A percentile compares a stretch with the other conserved stretches of the same genome.
Conservation (phyloP, 2,888 invertebrate species). For the Petrophora chlorosata region DNA sequence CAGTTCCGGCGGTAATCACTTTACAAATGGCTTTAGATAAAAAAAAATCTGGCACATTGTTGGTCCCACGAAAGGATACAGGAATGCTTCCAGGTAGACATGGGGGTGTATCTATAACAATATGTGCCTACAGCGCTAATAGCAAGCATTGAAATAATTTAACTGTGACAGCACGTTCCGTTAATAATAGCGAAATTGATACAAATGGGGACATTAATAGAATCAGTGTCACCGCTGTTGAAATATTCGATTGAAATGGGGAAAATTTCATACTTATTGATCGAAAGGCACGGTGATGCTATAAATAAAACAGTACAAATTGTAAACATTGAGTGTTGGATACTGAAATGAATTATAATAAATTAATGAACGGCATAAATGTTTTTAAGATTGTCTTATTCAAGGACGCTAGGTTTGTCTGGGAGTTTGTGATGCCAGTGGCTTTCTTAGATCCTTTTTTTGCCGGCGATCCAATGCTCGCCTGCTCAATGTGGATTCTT, state of each 20-base stretch:
- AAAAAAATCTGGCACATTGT: conserved; percentile 64
- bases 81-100: conserved; percentile 70
- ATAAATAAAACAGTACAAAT: conserved; percentile 21
- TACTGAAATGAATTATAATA: too few species aligned
- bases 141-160: conserved; percentile 57
- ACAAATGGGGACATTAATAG: conserved; percentile 57
- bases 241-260: conserved; percentile 38
- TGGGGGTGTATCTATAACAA: conserved; percentile 64
- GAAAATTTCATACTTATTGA: conserved; percentile 35
- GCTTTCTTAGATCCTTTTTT: conserved; percentile 66
- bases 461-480: conserved; percentile 61
- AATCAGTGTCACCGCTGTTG: conserved; percentile 47
- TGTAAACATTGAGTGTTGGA: too few species aligned
- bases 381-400: conserved; percentile 42
- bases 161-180: conserved; percentile 57
- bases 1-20: conserved; percentile 76
- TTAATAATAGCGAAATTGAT: conserved; percentile 59
- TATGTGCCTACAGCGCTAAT: conserved; percentile 52
- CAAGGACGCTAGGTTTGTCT: conserved; percentile 47
- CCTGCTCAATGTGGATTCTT: conserved; percentile 68
- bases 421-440: conserved; percentile 59
- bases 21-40: conserved; percentile 60
- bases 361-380: conserved; percentile 45
- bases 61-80: conserved; percentile 59
- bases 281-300: conserved; percentile 23